Evolutionary conservation across 1,140 invertebrate species (phyloP).

Genomic region (Anthonomus grandis): DNA sequence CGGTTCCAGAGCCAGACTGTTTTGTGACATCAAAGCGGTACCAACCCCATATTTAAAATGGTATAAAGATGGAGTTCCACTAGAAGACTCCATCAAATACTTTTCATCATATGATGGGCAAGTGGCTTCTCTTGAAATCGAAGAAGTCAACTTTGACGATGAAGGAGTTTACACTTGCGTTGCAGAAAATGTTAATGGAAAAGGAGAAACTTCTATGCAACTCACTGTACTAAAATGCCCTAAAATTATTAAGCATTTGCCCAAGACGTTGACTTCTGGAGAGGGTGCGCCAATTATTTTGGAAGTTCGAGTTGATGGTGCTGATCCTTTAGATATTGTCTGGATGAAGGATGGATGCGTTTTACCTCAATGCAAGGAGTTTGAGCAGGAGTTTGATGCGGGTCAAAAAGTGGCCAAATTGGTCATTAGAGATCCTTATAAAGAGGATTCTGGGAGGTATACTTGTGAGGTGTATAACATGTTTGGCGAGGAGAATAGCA

Average conservation of each 20-base stretch:
- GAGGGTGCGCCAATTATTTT: slow-evolving; percentile 32
- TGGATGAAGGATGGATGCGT: slow-evolving; percentile 71
- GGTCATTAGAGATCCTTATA: slow-evolving; percentile 61
- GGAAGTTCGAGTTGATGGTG: slow-evolving; percentile 45
- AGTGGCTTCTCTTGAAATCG: slow-evolving; percentile 53
- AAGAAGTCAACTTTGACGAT: slow-evolving; percentile 52
- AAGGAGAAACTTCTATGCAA: slow-evolving; percentile 28
- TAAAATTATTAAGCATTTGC: slow-evolving; percentile 30
- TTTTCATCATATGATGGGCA: slow-evolving; percentile 46
- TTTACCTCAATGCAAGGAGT: slow-evolving; percentile 63
- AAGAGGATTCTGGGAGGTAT: slow-evolving; percentile 70
- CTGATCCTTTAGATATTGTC: slow-evolving; percentile 61
- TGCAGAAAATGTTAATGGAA: slow-evolving; percentile 65
- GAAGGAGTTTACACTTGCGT: slow-evolving; percentile 69
- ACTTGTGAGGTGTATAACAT: slow-evolving; percentile 62
- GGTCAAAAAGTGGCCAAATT: slow-evolving; percentile 61
- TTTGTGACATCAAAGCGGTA: slow-evolving; percentile 55
- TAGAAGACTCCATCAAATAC: slow-evolving; percentile 48
- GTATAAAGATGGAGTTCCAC: slow-evolving; percentile 56
- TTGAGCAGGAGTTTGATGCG: slow-evolving; percentile 59
- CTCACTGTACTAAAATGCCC: slow-evolving; percentile 33
- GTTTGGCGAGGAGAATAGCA: slow-evolving; percentile 57
- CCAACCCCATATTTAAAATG: slow-evolving; percentile 59
- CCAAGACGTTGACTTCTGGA: not conserved
- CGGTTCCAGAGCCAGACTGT: slow-evolving; percentile 56